A percentile compares a stretch with the other conserved stretches of the same genome.
These are phyloP conservation scores for Pogonomyrmex barbatus DNA, from an alignment of 1,140 invertebrate genomes.

Conservation along the genomic window DNA sequence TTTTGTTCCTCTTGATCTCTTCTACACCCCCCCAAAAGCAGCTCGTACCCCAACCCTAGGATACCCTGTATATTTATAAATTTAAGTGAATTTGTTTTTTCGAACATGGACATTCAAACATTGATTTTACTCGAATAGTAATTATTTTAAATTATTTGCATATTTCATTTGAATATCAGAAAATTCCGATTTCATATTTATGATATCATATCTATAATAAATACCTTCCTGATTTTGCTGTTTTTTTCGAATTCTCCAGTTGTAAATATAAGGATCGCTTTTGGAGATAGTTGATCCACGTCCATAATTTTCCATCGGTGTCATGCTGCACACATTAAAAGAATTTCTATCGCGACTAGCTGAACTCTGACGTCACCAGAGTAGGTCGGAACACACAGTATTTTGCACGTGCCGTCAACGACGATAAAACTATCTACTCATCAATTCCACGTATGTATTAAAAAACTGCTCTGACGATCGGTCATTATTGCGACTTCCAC, in stretches of 20 bases:
- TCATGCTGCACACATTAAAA: conserved; percentile 63
- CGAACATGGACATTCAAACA: not conserved
- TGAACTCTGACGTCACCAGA: not conserved
- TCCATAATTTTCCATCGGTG: conserved; percentile 70
- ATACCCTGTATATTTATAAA: too few species aligned
- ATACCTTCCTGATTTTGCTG: conserved; percentile 61
- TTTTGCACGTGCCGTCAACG: conserved; percentile 3
- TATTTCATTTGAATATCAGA: not conserved
- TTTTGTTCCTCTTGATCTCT: too few species aligned
- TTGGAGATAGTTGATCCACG: conserved; percentile 43
- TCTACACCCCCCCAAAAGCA: too few species aligned
- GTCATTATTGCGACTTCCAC: not conserved
- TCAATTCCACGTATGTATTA: not conserved
- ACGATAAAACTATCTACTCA: conserved; percentile 4
- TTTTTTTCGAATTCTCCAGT: conserved; percentile 66
- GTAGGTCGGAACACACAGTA: not conserved
- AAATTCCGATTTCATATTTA: not conserved
- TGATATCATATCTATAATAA: not conserved
- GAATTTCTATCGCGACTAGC: not conserved
- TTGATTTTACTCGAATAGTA: not conserved
- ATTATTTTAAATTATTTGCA: not conserved
- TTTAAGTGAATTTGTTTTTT: not conserved
- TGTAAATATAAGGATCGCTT: conserved; percentile 71
- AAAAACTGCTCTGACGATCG: not conserved
- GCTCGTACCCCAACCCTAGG: too few species aligned